A percentile compares a stretch with the other conserved stretches of the same genome.
phyloP scores from a whole-genome alignment of 2,113 vertebrate species.

The Nymphicus hollandicus region DNA sequence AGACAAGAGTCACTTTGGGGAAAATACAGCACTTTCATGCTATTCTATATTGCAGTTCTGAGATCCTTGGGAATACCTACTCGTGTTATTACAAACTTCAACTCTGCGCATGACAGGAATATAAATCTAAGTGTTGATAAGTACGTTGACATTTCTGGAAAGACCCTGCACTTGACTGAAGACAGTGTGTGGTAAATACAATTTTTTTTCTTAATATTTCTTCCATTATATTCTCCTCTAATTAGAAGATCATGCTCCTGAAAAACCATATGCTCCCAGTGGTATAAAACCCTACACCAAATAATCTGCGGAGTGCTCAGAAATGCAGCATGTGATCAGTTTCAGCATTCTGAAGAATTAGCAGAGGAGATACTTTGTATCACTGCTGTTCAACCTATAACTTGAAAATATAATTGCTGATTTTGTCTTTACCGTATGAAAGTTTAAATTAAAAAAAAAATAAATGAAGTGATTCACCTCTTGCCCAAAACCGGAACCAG shows the following conservation, averaged over 20 bases:
- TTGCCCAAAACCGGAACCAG: background rate
- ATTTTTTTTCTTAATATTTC: background rate
- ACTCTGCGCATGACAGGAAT: conserved; percentile 64
- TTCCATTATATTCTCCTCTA: background rate
- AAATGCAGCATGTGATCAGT: background rate
- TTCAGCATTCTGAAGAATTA: background rate
- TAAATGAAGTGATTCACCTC: background rate
- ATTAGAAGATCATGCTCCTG: background rate
- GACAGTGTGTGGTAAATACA: conserved; percentile 52
- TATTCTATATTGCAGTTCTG: conserved; percentile 41
- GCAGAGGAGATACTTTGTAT: background rate
- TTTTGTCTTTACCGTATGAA: background rate
- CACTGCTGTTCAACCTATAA: background rate
- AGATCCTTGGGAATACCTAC: conserved; percentile 64
- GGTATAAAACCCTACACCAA: background rate
- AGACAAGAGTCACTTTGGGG: background rate
- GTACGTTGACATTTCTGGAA: conserved; percentile 57
- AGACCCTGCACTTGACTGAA: conserved; percentile 22
- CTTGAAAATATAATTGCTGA: background rate
- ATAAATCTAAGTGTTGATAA: conserved; percentile 58
- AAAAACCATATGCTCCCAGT: background rate
- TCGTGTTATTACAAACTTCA: conserved; percentile 61
- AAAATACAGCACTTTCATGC: background rate
- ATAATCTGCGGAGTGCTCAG: background rate
- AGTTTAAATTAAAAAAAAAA: background rate